Evolutionary conservation across 2,797 vertebrate genomes (phyloP).

Genomic region (Pampus argenteus): DNA sequence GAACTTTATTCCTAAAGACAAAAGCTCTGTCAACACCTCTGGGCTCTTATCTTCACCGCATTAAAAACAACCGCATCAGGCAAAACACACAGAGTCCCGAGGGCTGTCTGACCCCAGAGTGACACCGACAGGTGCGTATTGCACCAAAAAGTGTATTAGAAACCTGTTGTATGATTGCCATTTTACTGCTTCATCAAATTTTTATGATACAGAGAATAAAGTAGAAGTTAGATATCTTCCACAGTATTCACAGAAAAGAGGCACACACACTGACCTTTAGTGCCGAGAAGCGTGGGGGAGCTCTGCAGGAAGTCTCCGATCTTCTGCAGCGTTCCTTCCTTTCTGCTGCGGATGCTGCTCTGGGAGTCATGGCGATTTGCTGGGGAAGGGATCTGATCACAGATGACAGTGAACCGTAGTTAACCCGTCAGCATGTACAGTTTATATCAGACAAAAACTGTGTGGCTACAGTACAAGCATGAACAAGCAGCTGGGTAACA

Average conservation of each 20-base stretch:
- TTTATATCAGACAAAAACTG: neutral
- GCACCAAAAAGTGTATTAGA: neutral
- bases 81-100: neutral
- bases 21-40: neutral
- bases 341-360: conserved; percentile 71
- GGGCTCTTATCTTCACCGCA: neutral
- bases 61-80: neutral
- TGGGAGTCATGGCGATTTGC: conserved; percentile 56
- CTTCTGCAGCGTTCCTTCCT: conserved; percentile 84
- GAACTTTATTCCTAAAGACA: neutral
- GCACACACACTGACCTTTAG: conserved; percentile 76
- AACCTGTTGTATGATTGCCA: neutral
- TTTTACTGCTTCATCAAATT: neutral
- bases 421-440: neutral
- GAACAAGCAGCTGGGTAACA: too few relatives aligned
- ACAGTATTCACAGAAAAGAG: too few relatives aligned
- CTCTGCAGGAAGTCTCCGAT: conserved; percentile 86
- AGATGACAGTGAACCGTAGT: conserved; percentile 4
- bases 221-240: neutral
- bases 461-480: neutral
- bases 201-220: fast-evolving
- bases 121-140: neutral
- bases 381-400: conserved; percentile 47
- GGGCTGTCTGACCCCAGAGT: neutral
- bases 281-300: conserved; percentile 82